Evolutionary conservation across 2,113 vertebrate genomes (phyloP).

Genomic region (Pipa parva): DNA sequence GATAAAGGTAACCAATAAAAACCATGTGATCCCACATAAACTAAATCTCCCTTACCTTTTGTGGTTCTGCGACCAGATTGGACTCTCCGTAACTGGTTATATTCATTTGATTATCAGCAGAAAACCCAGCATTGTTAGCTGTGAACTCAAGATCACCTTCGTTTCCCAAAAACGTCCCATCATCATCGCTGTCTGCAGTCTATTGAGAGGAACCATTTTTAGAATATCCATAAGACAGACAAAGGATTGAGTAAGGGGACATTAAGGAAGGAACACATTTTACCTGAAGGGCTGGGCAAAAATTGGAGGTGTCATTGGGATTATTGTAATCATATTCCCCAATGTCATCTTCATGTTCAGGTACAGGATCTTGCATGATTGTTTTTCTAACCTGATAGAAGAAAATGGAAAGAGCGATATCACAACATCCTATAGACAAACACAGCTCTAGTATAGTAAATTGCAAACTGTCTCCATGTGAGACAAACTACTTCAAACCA

Average conservation of each 20-base stretch:
- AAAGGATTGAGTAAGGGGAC: neutral
- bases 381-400: constrained; percentile 60
- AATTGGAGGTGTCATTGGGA: constrained; percentile 82
- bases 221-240: neutral
- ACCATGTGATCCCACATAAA: too few species aligned
- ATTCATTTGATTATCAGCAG: constrained; percentile 34
- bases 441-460: too few species aligned
- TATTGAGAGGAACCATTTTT: constrained; percentile 43
- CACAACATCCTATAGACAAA: too few species aligned
- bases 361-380: constrained; percentile 32
- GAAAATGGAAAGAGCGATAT: too few species aligned
- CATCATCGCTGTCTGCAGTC: constrained; percentile 71
- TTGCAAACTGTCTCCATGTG: too few species aligned
- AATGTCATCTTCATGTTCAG: constrained; percentile 69
- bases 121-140: constrained; percentile 38
- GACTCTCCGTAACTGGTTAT: constrained; percentile 68
- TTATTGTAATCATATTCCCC: constrained; percentile 89
- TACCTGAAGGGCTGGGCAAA: constrained; percentile 84
- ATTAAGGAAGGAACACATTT: neutral
- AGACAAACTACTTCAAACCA: too few species aligned
- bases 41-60: constrained; percentile 79
- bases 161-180: constrained; percentile 54
- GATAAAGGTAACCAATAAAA: neutral
- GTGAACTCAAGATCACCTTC: constrained; percentile 49
- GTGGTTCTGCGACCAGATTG: constrained; percentile 81